phyloP scores from a whole-genome alignment of 2,888 invertebrate genomes.

The Ennomos erosarius region DNA sequence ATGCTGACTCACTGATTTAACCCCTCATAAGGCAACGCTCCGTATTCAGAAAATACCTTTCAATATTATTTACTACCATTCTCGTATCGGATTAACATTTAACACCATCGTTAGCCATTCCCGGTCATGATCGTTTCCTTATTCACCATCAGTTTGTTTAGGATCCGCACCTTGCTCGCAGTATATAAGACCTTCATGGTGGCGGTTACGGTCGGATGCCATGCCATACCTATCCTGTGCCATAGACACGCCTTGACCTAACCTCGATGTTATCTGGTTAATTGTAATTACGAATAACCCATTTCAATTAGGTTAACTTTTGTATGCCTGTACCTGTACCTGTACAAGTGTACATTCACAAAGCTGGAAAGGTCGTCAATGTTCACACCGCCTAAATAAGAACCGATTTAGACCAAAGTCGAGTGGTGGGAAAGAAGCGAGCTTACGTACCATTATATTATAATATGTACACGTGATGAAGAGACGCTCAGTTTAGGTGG shows the following conservation, averaged over 20 bases:
- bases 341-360: no score
- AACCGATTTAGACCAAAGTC: no score
- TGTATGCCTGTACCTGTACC: neutral
- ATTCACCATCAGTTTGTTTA: slow-evolving; percentile 28
- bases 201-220: slow-evolving; percentile 27
- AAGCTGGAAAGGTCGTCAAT: no score
- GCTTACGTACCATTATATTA: no score
- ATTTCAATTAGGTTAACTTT: slow-evolving; percentile 9
- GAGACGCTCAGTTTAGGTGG: no score
- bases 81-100: slow-evolving; percentile 22
- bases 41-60: slow-evolving; percentile 13
- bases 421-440: no score
- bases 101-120: slow-evolving; percentile 24
- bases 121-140: slow-evolving; percentile 21
- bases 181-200: slow-evolving; percentile 27
- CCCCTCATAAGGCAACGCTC: slow-evolving; percentile 10
- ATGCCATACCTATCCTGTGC: slow-evolving; percentile 34
- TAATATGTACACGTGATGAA: no score
- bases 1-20: slow-evolving; percentile 11
- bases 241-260: slow-evolving; percentile 38
- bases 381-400: no score
- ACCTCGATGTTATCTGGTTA: slow-evolving; percentile 24
- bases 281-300: slow-evolving; percentile 8
- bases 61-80: slow-evolving; percentile 21
- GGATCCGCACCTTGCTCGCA: slow-evolving; percentile 32